Evolutionary conservation across 2,113 vertebrate genomes (phyloP).

Genomic region (Zonotrichia leucophrys): DNA sequence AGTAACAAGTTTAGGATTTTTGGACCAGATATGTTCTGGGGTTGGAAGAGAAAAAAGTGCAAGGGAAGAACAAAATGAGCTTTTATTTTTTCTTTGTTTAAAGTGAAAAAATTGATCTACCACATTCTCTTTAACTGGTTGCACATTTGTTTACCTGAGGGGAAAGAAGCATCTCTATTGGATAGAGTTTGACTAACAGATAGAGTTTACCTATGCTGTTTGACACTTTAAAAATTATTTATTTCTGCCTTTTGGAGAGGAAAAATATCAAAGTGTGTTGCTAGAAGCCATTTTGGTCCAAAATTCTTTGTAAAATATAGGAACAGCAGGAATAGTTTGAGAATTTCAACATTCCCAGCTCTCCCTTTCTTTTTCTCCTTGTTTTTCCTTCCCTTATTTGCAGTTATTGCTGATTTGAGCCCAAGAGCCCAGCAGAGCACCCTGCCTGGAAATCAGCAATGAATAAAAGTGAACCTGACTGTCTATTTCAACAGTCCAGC

Average conservation of each 20-base stretch:
- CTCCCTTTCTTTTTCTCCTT: neutral
- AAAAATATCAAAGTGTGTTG: neutral
- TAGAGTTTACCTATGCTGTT: neutral
- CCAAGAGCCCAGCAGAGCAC: neutral
- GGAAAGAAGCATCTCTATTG: neutral
- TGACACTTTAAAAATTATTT: neutral
- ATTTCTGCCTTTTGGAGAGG: neutral
- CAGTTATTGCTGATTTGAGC: neutral
- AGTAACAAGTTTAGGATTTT: neutral
- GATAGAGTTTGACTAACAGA: neutral
- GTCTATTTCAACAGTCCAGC: neutral
- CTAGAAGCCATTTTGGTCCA: neutral
- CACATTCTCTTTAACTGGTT: neutral
- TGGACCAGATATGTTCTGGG: neutral
- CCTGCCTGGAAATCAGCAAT: neutral
- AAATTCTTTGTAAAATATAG: neutral
- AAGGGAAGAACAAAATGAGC: neutral
- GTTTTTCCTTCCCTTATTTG: neutral
- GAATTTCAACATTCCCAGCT: neutral
- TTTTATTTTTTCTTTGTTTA: neutral
- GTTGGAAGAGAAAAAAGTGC: neutral
- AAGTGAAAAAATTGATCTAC: neutral
- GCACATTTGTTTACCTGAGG: neutral
- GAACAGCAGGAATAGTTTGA: neutral
- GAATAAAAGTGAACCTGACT: constrained; percentile 43